Percentiles rank a stretch among this genome's conserved stretches.
These are phyloP conservation scores for Meta bourneti DNA, from an alignment of 2,888 invertebrate species.

Conservation along the genomic window DNA sequence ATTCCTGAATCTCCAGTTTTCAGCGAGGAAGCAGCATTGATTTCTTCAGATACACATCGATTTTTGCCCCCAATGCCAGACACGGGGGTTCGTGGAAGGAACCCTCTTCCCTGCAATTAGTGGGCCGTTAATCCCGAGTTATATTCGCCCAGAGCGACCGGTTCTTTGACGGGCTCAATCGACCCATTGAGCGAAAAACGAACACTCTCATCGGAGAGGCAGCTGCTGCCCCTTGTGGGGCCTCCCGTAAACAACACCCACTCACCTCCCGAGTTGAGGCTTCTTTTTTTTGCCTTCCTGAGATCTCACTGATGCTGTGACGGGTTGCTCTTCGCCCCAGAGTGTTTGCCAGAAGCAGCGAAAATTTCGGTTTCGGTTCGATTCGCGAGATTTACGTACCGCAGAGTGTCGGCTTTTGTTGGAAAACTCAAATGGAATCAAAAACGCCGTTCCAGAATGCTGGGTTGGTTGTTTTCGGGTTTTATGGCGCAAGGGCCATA, in stretches of 20 bases:
- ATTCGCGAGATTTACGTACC: conserved; percentile 11
- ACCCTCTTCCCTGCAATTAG: conserved; percentile 15
- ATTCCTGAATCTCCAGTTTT: background rate
- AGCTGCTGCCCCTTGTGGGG: conserved; percentile 34
- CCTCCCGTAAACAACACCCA: conserved; percentile 65
- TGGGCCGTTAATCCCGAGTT: conserved; percentile 30
- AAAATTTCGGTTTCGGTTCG: conserved; percentile 41
- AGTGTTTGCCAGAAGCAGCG: background rate
- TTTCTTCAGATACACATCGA: background rate
- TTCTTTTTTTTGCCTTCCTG: conserved; percentile 10
- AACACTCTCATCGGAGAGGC: conserved; percentile 13
- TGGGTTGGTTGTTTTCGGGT: no score
- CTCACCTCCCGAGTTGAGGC: conserved; percentile 10
- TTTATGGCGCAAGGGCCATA: no score
- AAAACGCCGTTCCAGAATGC: no score
- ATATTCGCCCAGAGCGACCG: conserved; percentile 25
- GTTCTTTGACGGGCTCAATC: conserved; percentile 15
- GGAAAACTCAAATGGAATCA: no score
- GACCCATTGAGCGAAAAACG: conserved; percentile 24
- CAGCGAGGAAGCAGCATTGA: background rate
- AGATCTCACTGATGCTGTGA: background rate
- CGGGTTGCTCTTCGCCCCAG: conserved; percentile 26
- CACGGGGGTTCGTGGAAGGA: background rate
- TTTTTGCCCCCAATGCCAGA: background rate
- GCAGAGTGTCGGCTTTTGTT: no score